Evolutionary conservation across 2,113 vertebrate genomes (phyloP).

Genomic region (Anolis carolinensis): DNA sequence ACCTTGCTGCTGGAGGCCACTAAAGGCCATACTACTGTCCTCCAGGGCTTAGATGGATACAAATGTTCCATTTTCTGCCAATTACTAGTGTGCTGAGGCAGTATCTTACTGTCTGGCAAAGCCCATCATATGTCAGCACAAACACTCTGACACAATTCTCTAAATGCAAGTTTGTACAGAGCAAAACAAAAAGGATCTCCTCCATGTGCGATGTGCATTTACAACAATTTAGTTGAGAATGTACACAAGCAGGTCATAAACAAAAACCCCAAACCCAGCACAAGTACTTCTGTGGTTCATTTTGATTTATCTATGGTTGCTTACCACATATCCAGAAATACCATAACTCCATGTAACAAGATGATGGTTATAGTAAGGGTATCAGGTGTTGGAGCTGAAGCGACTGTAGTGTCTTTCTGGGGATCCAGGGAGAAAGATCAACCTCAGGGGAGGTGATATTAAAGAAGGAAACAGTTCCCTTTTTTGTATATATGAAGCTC

Average conservation of each 20-base stretch:
- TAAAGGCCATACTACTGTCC: not conserved
- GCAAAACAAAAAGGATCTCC: not conserved
- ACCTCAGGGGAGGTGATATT: too few species aligned
- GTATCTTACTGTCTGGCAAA: not conserved
- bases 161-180: not conserved
- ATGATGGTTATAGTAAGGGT: not conserved
- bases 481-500: too few species aligned
- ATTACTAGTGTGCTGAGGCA: conserved; percentile 2
- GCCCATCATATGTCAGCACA: not conserved
- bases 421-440: too few species aligned
- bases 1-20: not conserved
- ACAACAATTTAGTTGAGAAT: not conserved
- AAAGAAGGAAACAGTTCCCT: too few species aligned
- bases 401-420: too few species aligned
- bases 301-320: not conserved
- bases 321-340: too few species aligned
- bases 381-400: too few species aligned
- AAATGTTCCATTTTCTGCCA: conserved; percentile 16
- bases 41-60: not conserved
- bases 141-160: not conserved
- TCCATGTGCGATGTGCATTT: not conserved
- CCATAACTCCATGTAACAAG: too few species aligned
- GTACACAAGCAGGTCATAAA: too few species aligned
- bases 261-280: not conserved
- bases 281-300: not conserved